These are phyloP conservation scores for Steinernema carpocapsae DNA, from an alignment of 2,888 invertebrate species.

Conservation along the genomic window DNA sequence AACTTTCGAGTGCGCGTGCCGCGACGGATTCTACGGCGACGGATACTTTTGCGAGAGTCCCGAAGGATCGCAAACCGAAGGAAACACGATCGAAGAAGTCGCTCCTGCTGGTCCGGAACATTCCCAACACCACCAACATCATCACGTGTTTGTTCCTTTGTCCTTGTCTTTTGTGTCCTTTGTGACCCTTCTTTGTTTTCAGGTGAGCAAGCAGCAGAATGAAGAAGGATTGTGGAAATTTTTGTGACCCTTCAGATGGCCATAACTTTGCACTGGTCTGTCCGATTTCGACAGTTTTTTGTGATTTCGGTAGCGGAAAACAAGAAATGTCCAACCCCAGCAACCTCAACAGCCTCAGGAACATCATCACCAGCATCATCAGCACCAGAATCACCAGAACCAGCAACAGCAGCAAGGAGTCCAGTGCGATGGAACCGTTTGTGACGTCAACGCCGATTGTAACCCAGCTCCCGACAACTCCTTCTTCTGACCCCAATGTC, in stretches of 20 bases:
- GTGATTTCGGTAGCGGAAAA: too few species aligned
- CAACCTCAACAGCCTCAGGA: conserved; percentile 32
- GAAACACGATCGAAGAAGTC: not conserved
- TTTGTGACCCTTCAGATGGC: too few species aligned
- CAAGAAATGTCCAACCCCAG: conserved; percentile 20
- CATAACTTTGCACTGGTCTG: too few species aligned
- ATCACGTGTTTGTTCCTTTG: too few species aligned
- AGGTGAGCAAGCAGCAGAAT: not conserved
- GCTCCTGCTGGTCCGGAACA: not conserved
- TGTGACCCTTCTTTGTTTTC: too few species aligned
- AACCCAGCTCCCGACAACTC: conserved; percentile 78
- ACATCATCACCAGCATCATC: conserved; percentile 35
- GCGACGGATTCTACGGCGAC: conserved; percentile 80
- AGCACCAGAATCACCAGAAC: conserved; percentile 38
- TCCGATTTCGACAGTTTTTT: too few species aligned
- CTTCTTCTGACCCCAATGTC: too few species aligned
- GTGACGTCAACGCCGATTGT: conserved; percentile 85
- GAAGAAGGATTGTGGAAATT: too few species aligned
- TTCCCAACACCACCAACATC: not conserved
- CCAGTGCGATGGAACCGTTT: conserved; percentile 74
- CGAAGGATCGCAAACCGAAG: conserved; percentile 48
- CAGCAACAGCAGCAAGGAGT: conserved; percentile 42
- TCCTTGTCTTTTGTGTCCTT: too few species aligned
- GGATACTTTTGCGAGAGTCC: conserved; percentile 75
- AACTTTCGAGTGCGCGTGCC: conserved; percentile 82